These are phyloP conservation scores for Agelaius tricolor DNA, from an alignment of 2,113 vertebrate species.

Conservation along the genomic window DNA sequence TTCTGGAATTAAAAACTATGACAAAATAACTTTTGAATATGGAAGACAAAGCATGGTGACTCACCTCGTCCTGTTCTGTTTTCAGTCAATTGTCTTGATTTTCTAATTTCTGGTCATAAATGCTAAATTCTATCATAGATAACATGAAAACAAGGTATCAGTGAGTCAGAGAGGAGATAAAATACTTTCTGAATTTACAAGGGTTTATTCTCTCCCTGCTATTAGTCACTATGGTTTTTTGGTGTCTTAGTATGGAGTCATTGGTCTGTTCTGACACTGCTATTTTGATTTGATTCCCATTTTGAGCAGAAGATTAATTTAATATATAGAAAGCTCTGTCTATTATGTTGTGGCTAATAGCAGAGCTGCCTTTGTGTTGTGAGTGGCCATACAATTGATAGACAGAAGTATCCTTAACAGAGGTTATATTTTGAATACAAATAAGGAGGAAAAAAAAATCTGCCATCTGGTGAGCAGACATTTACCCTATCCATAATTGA, in stretches of 20 bases:
- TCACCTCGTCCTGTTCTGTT: background rate
- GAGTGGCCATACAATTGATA: background rate
- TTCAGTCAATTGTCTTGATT: background rate
- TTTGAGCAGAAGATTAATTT: background rate
- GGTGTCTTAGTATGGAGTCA: background rate
- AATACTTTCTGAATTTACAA: background rate
- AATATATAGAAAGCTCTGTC: background rate
- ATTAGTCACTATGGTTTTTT: background rate
- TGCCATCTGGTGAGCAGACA: background rate
- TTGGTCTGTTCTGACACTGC: background rate
- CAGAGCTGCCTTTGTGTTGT: background rate
- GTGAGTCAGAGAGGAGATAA: background rate
- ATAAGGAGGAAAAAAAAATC: background rate
- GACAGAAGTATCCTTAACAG: background rate
- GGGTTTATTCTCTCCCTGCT: background rate
- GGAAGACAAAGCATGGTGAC: background rate
- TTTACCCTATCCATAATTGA: background rate
- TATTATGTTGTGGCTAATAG: background rate
- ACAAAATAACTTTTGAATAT: background rate
- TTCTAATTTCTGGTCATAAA: background rate
- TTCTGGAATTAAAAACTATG: background rate
- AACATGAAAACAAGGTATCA: background rate
- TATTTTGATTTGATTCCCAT: background rate
- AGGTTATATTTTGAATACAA: background rate
- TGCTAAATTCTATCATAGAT: background rate